Evolutionary conservation across 1,140 invertebrate genomes (phyloP).

Genomic region (Gyrodactylus bullatarudis): DNA sequence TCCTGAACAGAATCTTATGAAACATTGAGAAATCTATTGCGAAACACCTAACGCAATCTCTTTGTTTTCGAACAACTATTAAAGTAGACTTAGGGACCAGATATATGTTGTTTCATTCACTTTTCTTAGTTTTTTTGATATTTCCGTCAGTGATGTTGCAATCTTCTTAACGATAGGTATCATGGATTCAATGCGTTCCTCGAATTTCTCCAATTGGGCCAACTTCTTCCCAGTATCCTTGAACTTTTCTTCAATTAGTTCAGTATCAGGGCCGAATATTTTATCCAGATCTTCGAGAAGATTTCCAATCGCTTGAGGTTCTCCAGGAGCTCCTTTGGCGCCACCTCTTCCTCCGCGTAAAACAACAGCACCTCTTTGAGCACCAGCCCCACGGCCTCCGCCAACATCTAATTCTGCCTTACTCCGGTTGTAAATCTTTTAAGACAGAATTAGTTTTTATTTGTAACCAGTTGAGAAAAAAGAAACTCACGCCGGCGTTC

Average conservation of each 20-base stretch:
- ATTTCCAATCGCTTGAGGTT: neutral
- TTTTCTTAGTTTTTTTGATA: too few relatives aligned
- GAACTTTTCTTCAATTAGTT: neutral
- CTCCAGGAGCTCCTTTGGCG: neutral
- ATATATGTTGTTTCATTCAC: too few relatives aligned
- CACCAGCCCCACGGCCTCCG: neutral
- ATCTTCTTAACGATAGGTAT: neutral
- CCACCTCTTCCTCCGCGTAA: neutral
- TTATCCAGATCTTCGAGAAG: neutral
- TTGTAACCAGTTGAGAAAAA: slow-evolving; percentile 8
- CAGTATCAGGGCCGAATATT: neutral
- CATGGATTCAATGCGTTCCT: neutral
- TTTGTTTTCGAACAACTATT: too few relatives aligned
- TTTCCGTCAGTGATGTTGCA: too few relatives aligned
- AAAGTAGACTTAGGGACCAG: too few relatives aligned
- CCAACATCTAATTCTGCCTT: neutral
- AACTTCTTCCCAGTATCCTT: neutral
- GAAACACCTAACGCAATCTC: too few relatives aligned
- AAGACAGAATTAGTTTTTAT: neutral
- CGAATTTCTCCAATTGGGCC: neutral
- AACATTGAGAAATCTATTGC: too few relatives aligned
- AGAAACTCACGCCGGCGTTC: slow-evolving; percentile 13
- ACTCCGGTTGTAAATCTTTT: neutral
- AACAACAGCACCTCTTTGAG: neutral
- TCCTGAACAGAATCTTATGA: too few relatives aligned